phyloP scores from a whole-genome alignment of 2,888 invertebrate genomes.

The Ormyrus thymus region DNA sequence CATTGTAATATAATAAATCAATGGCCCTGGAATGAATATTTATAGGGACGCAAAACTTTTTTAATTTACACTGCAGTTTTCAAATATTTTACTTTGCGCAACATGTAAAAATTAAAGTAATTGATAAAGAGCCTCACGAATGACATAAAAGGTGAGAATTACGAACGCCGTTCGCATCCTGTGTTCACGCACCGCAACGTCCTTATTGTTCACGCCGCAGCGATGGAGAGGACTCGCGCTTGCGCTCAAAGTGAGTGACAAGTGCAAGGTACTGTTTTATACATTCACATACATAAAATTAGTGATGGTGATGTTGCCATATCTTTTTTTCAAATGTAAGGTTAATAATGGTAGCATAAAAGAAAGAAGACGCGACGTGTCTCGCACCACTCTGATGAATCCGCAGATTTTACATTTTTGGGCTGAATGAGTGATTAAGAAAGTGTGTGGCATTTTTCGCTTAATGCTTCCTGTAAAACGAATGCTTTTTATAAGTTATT shows the following conservation, averaged over 20 bases:
- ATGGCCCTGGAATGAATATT: too few relatives aligned
- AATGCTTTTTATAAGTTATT: slow-evolving; percentile 15
- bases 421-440: slow-evolving; percentile 28
- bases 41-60: too few relatives aligned
- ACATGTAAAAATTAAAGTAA: slow-evolving; percentile 12
- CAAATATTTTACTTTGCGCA: not conserved
- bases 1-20: not conserved
- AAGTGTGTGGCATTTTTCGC: slow-evolving; percentile 2
- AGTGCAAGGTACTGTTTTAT: slow-evolving; percentile 85
- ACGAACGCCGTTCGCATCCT: slow-evolving; percentile 63
- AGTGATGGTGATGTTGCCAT: slow-evolving; percentile 46
- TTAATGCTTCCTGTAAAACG: slow-evolving; percentile 18
- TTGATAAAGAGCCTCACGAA: slow-evolving; percentile 13
- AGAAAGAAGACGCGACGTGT: slow-evolving; percentile 54
- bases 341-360: slow-evolving; percentile 11
- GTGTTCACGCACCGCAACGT: slow-evolving; percentile 77
- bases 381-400: slow-evolving; percentile 61
- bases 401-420: not conserved
- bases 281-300: slow-evolving; percentile 63
- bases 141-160: slow-evolving; percentile 43
- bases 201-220: slow-evolving; percentile 70
- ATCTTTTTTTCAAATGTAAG: slow-evolving; percentile 27
- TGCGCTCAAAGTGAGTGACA: slow-evolving; percentile 87
- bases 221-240: slow-evolving; percentile 82
- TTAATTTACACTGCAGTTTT: slow-evolving; percentile 1